Percentiles rank a stretch among this genome's conserved stretches.
Conservation (phyloP, 2,888 invertebrate genomes). For the Cheilosia urbana region DNA sequence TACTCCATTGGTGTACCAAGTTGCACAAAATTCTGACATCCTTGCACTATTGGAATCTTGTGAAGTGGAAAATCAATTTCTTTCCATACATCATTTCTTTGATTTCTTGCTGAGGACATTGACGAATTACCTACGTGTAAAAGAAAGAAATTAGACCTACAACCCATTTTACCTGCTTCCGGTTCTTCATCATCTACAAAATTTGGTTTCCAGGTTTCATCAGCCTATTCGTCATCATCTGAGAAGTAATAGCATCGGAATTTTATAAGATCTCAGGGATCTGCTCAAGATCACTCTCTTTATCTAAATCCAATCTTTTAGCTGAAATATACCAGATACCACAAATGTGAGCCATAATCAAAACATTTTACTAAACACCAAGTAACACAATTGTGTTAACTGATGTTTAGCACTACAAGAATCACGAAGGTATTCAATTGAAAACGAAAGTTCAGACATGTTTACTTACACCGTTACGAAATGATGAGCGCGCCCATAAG, state of each 20-base stretch:
- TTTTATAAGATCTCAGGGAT: constrained; percentile 2
- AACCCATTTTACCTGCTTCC: constrained; percentile 17
- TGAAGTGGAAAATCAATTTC: not conserved
- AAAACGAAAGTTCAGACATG: no score
- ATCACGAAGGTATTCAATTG: no score
- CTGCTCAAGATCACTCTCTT: constrained; percentile 4
- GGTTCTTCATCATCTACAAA: constrained; percentile 5
- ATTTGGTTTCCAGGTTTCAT: constrained; percentile 3
- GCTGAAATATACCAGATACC: not conserved
- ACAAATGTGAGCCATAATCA: constrained; percentile 6
- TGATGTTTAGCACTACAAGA: no score
- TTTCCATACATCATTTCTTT: constrained; percentile 13
- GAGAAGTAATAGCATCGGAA: not conserved
- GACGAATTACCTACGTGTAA: constrained; percentile 12
- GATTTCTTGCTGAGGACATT: constrained; percentile 1
- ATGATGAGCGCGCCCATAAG: no score
- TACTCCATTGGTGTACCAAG: constrained; percentile 22
- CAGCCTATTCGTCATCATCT: constrained; percentile 6
- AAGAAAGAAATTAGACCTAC: not conserved
- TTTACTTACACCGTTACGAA: no score
- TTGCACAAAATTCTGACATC: constrained; percentile 6
- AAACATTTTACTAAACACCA: not conserved
- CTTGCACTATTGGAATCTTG: constrained; percentile 14
- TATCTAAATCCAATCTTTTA: constrained; percentile 1
- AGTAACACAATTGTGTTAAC: not conserved